These are phyloP conservation scores for Stratiolaelaps scimitus DNA, from an alignment of 1,140 invertebrate genomes.

Conservation along the genomic window DNA sequence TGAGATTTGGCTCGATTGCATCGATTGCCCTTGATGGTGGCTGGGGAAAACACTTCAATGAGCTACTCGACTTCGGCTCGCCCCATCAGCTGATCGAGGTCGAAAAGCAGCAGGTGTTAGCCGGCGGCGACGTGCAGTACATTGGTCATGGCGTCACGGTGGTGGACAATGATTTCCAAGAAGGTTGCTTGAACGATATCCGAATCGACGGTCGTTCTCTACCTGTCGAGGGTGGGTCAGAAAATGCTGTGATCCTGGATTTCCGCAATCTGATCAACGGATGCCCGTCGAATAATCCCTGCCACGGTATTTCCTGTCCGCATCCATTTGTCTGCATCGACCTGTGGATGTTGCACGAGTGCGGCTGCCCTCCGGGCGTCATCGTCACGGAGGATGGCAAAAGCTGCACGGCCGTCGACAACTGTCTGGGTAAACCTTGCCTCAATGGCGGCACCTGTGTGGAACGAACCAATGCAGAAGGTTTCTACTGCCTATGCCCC, in stretches of 20 bases:
- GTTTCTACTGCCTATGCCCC: too few species aligned
- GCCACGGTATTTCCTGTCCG: constrained; percentile 36
- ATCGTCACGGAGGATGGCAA: too few species aligned
- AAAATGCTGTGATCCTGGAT: constrained; percentile 33
- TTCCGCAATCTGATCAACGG: constrained; percentile 37
- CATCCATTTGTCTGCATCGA: constrained; percentile 38
- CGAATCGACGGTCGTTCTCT: constrained; percentile 40
- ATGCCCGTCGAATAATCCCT: constrained; percentile 38
- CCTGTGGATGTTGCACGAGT: constrained; percentile 36
- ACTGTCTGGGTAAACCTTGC: constrained; percentile 30
- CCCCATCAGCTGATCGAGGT: too few species aligned
- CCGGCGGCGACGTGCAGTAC: too few species aligned
- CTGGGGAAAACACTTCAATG: constrained; percentile 40
- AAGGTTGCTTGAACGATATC: constrained; percentile 41
- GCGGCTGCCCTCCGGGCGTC: too few species aligned
- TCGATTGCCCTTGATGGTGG: constrained; percentile 41
- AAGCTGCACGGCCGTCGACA: constrained; percentile 31
- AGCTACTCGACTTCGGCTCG: constrained; percentile 31
- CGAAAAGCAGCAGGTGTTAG: too few species aligned
- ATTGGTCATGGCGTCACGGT: too few species aligned
- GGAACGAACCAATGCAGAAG: too few species aligned
- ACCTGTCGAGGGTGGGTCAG: constrained; percentile 39
- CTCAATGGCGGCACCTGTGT: constrained; percentile 33
- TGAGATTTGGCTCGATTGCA: constrained; percentile 55
- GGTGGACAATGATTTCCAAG: too few species aligned